Evolutionary conservation across 2,113 vertebrate species (phyloP).

Genomic region (Conger conger): DNA sequence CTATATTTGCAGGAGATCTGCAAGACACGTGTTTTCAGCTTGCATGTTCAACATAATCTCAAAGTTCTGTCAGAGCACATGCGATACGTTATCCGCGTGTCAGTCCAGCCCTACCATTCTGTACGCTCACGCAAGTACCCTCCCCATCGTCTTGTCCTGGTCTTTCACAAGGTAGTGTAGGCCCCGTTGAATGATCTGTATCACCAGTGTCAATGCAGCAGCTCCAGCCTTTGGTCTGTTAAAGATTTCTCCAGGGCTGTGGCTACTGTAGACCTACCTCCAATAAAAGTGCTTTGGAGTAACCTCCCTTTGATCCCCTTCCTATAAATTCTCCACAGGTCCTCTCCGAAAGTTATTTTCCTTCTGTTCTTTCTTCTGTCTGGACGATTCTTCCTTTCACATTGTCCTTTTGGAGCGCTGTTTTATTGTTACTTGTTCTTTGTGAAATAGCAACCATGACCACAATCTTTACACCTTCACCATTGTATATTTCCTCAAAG

Average conservation of each 20-base stretch:
- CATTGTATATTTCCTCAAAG: background rate
- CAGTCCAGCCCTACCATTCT: background rate
- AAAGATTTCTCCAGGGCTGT: background rate
- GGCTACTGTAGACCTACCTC: conserved; percentile 10
- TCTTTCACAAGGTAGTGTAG: background rate
- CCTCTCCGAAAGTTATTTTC: background rate
- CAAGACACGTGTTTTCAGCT: no score
- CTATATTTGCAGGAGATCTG: no score
- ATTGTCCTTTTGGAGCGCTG: background rate
- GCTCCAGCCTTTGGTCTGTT: background rate
- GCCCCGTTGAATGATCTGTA: background rate
- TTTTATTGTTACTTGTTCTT: background rate
- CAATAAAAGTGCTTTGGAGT: conserved; percentile 2
- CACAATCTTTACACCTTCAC: background rate
- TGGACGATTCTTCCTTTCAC: background rate
- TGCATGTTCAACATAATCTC: no score
- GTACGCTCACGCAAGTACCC: no score
- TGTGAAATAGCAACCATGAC: background rate
- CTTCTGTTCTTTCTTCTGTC: background rate
- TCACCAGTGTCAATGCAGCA: background rate
- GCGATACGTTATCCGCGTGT: background rate
- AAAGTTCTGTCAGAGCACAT: background rate
- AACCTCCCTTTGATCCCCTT: background rate
- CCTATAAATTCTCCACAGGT: conserved; percentile 2
- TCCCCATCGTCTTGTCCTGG: background rate